Evolutionary conservation across 2,888 invertebrate species (phyloP), one percentile per base, ranked within the genome.

Genomic region (Hololepta plana): DNA sequence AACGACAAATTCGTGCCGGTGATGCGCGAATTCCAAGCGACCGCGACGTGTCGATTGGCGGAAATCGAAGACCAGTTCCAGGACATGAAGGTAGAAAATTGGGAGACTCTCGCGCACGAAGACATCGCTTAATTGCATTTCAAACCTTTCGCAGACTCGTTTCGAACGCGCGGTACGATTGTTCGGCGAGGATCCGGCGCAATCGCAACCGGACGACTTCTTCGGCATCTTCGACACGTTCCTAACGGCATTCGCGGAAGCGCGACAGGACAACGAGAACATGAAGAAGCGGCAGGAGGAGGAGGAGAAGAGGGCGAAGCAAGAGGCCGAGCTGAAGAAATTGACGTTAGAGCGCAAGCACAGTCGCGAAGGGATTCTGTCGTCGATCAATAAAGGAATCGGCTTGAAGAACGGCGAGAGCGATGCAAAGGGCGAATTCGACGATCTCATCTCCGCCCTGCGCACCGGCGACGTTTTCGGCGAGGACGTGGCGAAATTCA

Each of bases 401-500:
- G 74, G 62, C 31, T 53, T 70, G 27, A 77, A 75, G 36, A 72
- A 73, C 24, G 65, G 66, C 32, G 46, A 47, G 11, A 54, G 52
- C 30, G 66, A 62, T 43, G 72, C 64, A 30, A 74, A 85, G 45
- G 88, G 91, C 5, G 93, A 93, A 56, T 93, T 93, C 53, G 93
- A 93, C 47, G 93, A 93, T 55, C 63, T 93, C 39, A 93, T 93
- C 47, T 91, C 91, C 1, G 93, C 93, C 0, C 53, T 93, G 26
- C 59, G 91, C 32, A 91, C 93, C 0, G 93, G 93, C 1, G 90
- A 91, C 45, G 90, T 91, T 0, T 93, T 91, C 46, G 88, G 90
- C 1, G 91, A 91, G 47, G 91, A 91, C 48, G 84, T 91, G 43
- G 88, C 88, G 28, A 91, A 91, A 56, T 84, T 90, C 46, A 79